phyloP scores from a whole-genome alignment of 2,888 invertebrate genomes.

The Epirrita christyi region DNA sequence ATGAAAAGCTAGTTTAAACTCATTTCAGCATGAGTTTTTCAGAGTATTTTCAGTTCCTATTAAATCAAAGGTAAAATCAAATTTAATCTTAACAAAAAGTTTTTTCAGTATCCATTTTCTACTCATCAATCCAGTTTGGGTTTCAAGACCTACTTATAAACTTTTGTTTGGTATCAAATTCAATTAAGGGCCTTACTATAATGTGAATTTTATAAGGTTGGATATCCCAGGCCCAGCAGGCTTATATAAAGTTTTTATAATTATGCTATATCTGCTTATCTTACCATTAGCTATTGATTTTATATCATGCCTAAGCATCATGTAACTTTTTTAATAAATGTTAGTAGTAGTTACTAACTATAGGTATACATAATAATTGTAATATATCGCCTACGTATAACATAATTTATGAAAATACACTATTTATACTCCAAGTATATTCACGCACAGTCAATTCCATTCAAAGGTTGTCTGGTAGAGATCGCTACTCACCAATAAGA shows the following conservation, averaged over 20 bases:
- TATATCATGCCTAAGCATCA: not conserved
- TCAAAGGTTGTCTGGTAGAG: too few relatives aligned
- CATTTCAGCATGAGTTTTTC: not conserved
- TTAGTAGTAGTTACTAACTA: too few relatives aligned
- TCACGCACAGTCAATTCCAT: too few relatives aligned
- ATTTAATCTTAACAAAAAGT: not conserved
- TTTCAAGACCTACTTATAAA: constrained; percentile 13
- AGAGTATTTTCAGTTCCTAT: not conserved
- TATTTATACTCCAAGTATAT: too few relatives aligned
- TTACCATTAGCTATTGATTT: not conserved
- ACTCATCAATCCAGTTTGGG: constrained; percentile 3
- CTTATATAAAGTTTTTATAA: constrained; percentile 9
- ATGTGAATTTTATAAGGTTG: constrained; percentile 19
- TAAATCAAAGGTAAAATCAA: not conserved
- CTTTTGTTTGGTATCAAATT: constrained; percentile 18
- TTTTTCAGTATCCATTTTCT: not conserved
- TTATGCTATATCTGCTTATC: not conserved
- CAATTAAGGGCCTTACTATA: constrained; percentile 16
- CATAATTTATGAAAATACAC: too few relatives aligned
- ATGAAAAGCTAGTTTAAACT: not conserved
- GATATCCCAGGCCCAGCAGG: not conserved
- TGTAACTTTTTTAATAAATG: not conserved
- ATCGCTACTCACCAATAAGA: too few relatives aligned
- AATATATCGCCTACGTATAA: too few relatives aligned
- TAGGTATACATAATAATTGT: too few relatives aligned